Conservation (phyloP, 2,113 vertebrate species). For the Cervus canadensis region DNA sequence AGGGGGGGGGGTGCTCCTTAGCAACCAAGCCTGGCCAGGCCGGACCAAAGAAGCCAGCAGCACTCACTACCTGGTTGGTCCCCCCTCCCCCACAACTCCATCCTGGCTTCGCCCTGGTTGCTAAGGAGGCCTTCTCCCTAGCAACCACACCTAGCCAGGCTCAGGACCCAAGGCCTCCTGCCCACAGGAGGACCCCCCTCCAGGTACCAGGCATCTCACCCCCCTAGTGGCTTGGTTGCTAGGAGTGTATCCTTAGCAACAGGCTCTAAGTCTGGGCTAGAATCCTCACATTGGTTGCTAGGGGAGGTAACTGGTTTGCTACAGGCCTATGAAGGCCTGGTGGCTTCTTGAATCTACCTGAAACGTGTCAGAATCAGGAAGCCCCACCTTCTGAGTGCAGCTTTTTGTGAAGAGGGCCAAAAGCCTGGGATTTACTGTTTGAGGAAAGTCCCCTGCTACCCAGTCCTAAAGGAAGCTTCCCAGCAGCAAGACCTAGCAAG, state of each 20-base stretch:
- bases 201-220: conserved; percentile 7
- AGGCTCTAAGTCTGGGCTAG: conserved; percentile 27
- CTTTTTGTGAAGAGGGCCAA: neutral
- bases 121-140: conserved; percentile 66
- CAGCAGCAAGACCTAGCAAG: neutral
- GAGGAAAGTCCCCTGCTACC: neutral
- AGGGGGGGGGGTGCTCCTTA: conserved; percentile 47
- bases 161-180: conserved; percentile 40
- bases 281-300: conserved; percentile 59
- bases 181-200: conserved; percentile 43
- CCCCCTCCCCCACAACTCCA: conserved; percentile 57
- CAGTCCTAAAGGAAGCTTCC: neutral
- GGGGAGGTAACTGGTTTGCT: conserved; percentile 32
- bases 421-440: neutral
- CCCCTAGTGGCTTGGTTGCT: conserved; percentile 61
- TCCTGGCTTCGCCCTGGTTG: conserved; percentile 49
- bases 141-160: conserved; percentile 54
- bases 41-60: conserved; percentile 15
- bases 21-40: conserved; percentile 54
- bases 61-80: conserved; percentile 51
- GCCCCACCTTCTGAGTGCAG: neutral
- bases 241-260: conserved; percentile 66
- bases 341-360: conserved; percentile 2
- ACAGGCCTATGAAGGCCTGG: neutral
- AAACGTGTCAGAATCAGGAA: neutral